These are phyloP conservation scores for Tribolium madens DNA, from an alignment of 1,140 invertebrate genomes.

Conservation along the genomic window DNA sequence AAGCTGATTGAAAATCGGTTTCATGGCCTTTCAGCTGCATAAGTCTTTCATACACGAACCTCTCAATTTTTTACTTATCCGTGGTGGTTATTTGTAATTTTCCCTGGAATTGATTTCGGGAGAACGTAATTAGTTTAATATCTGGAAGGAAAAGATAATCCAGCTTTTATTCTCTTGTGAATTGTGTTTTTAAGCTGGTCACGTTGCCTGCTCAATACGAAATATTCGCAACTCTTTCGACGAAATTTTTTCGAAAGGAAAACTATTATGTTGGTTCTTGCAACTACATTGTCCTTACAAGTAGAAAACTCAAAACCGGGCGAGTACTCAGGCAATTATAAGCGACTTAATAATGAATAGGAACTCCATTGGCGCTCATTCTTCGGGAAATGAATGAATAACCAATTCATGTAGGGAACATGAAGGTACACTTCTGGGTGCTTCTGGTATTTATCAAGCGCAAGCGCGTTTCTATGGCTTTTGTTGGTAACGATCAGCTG, in stretches of 20 bases:
- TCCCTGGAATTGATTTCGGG: background rate
- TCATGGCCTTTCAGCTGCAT: conserved; percentile 36
- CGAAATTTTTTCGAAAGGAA: background rate
- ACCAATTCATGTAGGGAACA: conserved; percentile 23
- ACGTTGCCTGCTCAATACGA: conserved; percentile 21
- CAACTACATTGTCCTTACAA: background rate
- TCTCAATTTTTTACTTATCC: background rate
- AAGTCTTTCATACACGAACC: background rate
- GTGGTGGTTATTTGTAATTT: background rate
- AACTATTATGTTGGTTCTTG: background rate
- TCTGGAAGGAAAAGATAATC: background rate
- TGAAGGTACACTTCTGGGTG: too few relatives aligned
- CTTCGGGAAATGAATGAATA: conserved; percentile 28
- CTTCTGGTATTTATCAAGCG: conserved; percentile 35
- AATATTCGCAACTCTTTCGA: background rate
- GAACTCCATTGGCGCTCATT: background rate
- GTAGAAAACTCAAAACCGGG: background rate
- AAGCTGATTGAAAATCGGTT: conserved; percentile 38
- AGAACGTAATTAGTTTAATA: conserved; percentile 1
- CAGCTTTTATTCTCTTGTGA: background rate
- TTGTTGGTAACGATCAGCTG: conserved; percentile 38
- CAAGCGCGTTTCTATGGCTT: conserved; percentile 36
- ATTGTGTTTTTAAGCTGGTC: background rate
- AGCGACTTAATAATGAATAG: background rate
- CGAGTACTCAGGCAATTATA: background rate